Conservation (phyloP, 2,113 vertebrate genomes). For the Perca fluviatilis region DNA sequence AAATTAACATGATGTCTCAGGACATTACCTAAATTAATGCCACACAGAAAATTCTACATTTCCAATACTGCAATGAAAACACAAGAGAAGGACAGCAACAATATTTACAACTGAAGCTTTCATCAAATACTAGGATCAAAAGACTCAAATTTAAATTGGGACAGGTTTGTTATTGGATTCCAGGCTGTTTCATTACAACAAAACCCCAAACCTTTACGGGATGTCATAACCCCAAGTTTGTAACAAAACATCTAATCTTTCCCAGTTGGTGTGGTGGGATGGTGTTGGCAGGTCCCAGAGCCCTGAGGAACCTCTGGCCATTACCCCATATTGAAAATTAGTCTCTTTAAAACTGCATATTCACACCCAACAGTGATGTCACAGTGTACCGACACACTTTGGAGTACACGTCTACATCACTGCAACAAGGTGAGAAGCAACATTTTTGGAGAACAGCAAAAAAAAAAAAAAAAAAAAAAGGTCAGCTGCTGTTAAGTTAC, state of each 20-base stretch:
- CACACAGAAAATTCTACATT: not conserved
- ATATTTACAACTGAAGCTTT: not conserved
- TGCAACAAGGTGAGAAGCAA: not conserved
- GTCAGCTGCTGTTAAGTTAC: not conserved
- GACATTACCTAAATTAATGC: not conserved
- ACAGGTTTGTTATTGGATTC: not conserved
- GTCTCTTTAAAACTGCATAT: not conserved
- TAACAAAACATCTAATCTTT: not conserved
- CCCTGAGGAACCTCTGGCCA: not conserved
- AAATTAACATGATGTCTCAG: not conserved
- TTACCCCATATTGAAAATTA: not conserved
- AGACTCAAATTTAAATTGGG: not conserved
- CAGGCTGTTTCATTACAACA: not conserved
- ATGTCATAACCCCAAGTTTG: not conserved
- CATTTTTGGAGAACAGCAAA: not conserved
- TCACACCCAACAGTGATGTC: conserved; percentile 4
- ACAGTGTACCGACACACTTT: not conserved
- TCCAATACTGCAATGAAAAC: not conserved
- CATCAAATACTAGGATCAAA: not conserved
- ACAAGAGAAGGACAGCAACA: not conserved
- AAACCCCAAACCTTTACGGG: not conserved
- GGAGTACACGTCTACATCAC: not conserved
- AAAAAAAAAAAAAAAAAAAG: not conserved
- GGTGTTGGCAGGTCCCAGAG: not conserved
- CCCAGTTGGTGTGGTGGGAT: not conserved